Evolutionary conservation across 2,797 vertebrate genomes (phyloP), one percentile per base, ranked within the genome.

Genomic region (Parotocinclus haroldoi): DNA sequence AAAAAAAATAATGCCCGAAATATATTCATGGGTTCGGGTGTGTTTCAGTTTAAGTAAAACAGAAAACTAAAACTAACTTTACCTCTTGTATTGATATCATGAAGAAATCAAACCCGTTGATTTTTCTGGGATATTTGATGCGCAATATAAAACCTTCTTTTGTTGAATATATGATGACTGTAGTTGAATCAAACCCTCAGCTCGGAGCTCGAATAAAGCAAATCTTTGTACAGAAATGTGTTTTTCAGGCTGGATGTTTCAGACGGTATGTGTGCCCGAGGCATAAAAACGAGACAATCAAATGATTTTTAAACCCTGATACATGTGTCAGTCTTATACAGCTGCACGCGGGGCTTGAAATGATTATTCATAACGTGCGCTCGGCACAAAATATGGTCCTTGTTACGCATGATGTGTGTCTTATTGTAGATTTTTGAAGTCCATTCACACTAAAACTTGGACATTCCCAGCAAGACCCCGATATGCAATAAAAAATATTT

Each of bases 241-340:
- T 56, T 70, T 70, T n/a, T 65, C 73, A 79, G 57, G 79, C 83
- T 75, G 74, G 14, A 14, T 50, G 63, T 36, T 55, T 58, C n/a
- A n/a, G 44, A 45, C 48, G 57, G 51, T 66, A 74, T 66, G 75
- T 75, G 78, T 82, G 72, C 75, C 68, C 74, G 62, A 58, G 14
- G 53, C 18, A 38, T 44, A 45, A 69, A 78, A 65, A 72, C 27
- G 71, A 64, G 61, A 36, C 74, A 79, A 73, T 76, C 76, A 58
- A 68, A 39, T 72, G 39, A 71, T 75, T 59, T 78, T 72, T 64
- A 71, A 61, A 61, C 69, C 68, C 42, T 48, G 16, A 77, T 52
- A 44, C 12, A 60, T 63, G 58, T 58, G 44, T 52, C 16, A 45
- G 44, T 49, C n/a, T 37, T 58, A 27, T 27, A 19, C 63, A 78